Evolutionary conservation across 2,797 vertebrate genomes (phyloP).

Genomic region (Myiotriccus ornatus): DNA sequence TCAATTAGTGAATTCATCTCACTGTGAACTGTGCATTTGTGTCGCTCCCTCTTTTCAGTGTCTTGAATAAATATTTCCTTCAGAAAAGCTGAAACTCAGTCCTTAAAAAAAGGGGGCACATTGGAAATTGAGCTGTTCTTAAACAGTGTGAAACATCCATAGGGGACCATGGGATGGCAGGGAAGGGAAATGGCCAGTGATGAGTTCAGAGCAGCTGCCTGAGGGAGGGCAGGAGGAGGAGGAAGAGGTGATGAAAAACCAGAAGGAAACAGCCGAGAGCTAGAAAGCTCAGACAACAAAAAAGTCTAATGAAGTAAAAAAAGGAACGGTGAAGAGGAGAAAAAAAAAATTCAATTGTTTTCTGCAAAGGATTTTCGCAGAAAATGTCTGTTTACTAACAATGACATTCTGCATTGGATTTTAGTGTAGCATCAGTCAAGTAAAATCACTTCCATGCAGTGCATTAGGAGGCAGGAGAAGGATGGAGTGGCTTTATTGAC

Average conservation of each 20-base stretch:
- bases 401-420: not conserved
- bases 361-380: not conserved
- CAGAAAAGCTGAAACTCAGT: not conserved
- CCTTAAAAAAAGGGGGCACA: not conserved
- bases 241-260: not conserved
- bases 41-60: not conserved
- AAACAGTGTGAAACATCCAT: not conserved
- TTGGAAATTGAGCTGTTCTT: not conserved
- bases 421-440: not conserved
- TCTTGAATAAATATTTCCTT: not conserved
- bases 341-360: not conserved
- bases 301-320: not conserved
- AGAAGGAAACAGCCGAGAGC: not conserved
- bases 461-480: not conserved
- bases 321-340: not conserved
- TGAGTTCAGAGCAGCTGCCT: not conserved
- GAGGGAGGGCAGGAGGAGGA: not conserved
- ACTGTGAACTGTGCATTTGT: not conserved
- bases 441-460: not conserved
- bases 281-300: not conserved
- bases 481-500: conserved; percentile 27
- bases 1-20: not conserved
- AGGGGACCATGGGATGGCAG: not conserved
- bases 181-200: not conserved
- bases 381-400: conserved; percentile 22